Base-by-base conservation (phyloP, 2,113 vertebrate species). In the Pipa parva region DNA sequence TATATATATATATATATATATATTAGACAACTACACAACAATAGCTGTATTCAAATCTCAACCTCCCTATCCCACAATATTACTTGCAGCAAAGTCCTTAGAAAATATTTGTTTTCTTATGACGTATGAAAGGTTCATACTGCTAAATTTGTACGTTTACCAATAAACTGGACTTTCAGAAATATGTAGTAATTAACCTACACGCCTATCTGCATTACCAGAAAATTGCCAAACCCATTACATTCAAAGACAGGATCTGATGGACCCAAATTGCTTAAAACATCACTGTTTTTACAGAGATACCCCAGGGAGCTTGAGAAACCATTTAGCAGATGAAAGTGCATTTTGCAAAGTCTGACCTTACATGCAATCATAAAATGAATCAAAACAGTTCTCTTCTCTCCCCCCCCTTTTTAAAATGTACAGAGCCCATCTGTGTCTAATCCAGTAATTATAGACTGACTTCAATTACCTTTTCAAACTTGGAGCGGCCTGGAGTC, bases 391-490 rank as follows among this genome's bases (percentile, higher is more conserved):
- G 82, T 85, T 84, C 84, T 80, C 85, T 83, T 78, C 3, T 6
- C 48, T 5, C 9, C 52, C 12, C 27, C 54, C n/a, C 57, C 83
- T 74, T 77, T 78, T 80, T 83, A 79, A 89, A 91, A 88, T 83
- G 83, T 85, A 84, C 79, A 81, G 87, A 87, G 86, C 84, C 89
- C 90, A 91, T 89, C 86, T 92, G 90, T 88, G 87, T 91, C 89
- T 91, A 91, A 92, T 92, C 90, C 89, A 87, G 89, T 90, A 90
- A 91, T 91, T 92, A 91, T 66, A 90, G 87, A 81, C 86, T 80
- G 86, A 84, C 84, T 88, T 90, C 90, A 90, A 90, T 91, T 91
- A 91, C 89, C 88, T 91, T 89, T 89, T 91, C 89, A 90, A 89
- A 81, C 83, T 87, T 81, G 78, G 82, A 89, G 84, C 86, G 87